These are phyloP conservation scores for Scrobipalpa costella DNA, from an alignment of 2,888 invertebrate genomes.

Conservation along the genomic window DNA sequence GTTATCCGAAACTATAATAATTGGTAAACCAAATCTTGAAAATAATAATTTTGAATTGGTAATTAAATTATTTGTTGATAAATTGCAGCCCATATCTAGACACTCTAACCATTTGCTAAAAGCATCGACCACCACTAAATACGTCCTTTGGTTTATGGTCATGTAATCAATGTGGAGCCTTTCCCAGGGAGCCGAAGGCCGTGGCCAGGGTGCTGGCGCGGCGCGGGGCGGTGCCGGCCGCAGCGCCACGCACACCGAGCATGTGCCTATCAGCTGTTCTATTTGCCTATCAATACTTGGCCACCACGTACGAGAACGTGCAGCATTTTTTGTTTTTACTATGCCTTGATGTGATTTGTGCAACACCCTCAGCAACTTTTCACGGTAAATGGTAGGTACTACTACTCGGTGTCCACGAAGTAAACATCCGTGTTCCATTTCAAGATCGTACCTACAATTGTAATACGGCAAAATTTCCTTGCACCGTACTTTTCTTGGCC, in stretches of 20 bases:
- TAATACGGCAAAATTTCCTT: conserved; percentile 23
- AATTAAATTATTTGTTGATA: conserved; percentile 11
- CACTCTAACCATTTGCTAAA: conserved; percentile 32
- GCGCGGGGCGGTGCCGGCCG: conserved; percentile 24
- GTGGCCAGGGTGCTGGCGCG: conserved; percentile 14
- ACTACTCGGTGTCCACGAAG: conserved; percentile 25
- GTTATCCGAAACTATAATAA: conserved; percentile 19
- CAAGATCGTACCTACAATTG: conserved; percentile 22
- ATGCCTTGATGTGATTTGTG: conserved; percentile 24
- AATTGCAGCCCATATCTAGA: conserved; percentile 16
- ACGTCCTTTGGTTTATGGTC: conserved; percentile 16
- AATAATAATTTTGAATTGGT: conserved; percentile 25
- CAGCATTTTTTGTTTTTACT: conserved; percentile 27
- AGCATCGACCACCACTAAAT: conserved; percentile 22
- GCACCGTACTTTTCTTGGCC: conserved; percentile 28
- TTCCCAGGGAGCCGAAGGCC: conserved; percentile 5
- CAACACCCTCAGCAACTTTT: conserved; percentile 16
- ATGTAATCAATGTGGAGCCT: conserved; percentile 28
- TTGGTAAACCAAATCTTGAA: conserved; percentile 23
- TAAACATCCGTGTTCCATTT: conserved; percentile 21
- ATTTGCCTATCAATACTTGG: conserved; percentile 24
- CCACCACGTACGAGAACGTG: conserved; percentile 26
- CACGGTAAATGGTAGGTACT: background rate
- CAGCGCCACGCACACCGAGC: conserved; percentile 13
- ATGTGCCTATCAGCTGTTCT: conserved; percentile 6